Percentiles rank a stretch among this genome's conserved stretches.
Evolutionary conservation across 2,113 vertebrate species (phyloP).

Genomic region (Pteruthius melanotis): DNA sequence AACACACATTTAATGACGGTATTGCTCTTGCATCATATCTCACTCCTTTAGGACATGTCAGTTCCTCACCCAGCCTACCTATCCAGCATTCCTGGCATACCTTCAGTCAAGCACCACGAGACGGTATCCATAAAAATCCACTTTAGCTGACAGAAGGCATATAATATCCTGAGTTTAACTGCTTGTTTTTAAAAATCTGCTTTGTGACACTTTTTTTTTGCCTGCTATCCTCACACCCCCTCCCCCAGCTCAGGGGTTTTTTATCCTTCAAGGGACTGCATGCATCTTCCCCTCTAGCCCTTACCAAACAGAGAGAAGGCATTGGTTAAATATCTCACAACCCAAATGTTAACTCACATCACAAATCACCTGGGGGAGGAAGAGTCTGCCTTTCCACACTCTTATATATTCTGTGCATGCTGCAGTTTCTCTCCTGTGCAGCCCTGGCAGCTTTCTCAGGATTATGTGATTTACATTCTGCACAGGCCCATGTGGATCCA

Average conservation of each 20-base stretch:
- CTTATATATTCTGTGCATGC: not conserved
- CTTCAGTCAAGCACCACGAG: constrained; percentile 2
- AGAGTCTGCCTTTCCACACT: not conserved
- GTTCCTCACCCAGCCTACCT: constrained; percentile 10
- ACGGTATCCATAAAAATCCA: constrained; percentile 44
- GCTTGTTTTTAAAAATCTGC: not conserved
- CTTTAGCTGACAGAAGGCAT: constrained; percentile 4
- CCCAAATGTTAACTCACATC: not conserved
- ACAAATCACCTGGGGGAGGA: not conserved
- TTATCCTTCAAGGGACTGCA: not conserved
- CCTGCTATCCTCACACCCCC: not conserved
- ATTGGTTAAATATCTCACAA: not conserved
- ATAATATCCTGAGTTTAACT: not conserved
- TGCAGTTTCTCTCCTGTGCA: not conserved
- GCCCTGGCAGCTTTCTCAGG: not conserved
- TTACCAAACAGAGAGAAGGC: not conserved
- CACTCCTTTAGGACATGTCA: constrained; percentile 6
- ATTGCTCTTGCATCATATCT: not conserved
- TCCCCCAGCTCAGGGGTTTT: not conserved
- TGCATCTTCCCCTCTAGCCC: not conserved
- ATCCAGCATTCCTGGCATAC: constrained; percentile 44
- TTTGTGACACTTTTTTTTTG: not conserved
- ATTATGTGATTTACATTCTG: not conserved
- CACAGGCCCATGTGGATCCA: not conserved
- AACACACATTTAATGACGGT: not conserved